Conservation (phyloP, 2,888 invertebrate species). For the Ormyrus rosae region DNA sequence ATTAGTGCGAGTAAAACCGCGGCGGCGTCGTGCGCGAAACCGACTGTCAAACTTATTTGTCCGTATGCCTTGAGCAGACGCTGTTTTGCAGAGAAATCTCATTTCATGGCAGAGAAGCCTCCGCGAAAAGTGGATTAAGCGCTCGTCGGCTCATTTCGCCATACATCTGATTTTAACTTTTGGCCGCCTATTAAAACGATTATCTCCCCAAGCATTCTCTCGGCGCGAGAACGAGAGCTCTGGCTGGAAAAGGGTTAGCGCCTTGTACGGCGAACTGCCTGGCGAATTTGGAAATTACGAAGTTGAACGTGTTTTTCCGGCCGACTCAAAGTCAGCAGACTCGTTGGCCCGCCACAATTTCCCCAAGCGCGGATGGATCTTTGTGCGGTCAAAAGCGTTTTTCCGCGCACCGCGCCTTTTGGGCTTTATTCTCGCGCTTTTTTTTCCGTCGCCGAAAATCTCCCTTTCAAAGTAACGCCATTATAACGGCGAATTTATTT, state of each 20-base stretch:
- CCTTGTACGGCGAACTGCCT: constrained; percentile 11
- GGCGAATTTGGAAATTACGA: constrained; percentile 31
- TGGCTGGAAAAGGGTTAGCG: not conserved
- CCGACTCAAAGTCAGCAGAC: constrained; percentile 10
- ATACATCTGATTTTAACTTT: constrained; percentile 70
- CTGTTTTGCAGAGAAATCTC: constrained; percentile 67
- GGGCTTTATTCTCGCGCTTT: not conserved
- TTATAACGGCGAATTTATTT: constrained; percentile 43
- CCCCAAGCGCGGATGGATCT: constrained; percentile 17
- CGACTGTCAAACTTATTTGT: constrained; percentile 41
- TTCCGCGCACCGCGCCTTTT: constrained; percentile 25
- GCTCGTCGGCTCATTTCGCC: constrained; percentile 61
- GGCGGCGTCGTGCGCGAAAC: not conserved
- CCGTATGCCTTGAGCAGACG: not conserved
- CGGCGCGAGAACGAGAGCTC: constrained; percentile 3
- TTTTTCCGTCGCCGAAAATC: constrained; percentile 8
- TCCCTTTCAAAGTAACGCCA: constrained; percentile 31
- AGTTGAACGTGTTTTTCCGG: constrained; percentile 34
- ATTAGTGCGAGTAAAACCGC: constrained; percentile 36
- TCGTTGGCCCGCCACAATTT: constrained; percentile 13
- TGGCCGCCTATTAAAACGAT: constrained; percentile 72
- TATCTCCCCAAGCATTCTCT: constrained; percentile 59
- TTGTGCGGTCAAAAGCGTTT: constrained; percentile 32
- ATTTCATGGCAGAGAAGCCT: constrained; percentile 65
- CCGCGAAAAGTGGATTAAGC: constrained; percentile 71